Evolutionary conservation across 2,797 vertebrate species (phyloP), one percentile per base, ranked within the genome.

Genomic region (Tadarida brasiliensis): DNA sequence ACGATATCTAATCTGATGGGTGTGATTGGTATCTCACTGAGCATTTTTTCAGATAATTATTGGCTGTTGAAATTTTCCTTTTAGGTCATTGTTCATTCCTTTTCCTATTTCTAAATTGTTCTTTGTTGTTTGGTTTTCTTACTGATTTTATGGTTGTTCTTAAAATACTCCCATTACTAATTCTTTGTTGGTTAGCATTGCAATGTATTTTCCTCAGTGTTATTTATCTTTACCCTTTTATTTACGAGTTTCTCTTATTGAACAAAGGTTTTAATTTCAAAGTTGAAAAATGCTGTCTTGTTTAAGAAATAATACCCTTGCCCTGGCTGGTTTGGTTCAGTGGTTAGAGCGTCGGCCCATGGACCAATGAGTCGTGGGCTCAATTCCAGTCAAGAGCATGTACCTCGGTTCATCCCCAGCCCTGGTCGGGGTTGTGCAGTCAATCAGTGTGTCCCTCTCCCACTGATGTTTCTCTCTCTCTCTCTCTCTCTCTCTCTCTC

Each of bases 261-360:
- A 4, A 67, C 8, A 80, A 68, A 94, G 33, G 26, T 90, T 93
- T 97, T 89, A 83, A 95, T 97, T 95, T 94, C 30, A 59, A 90
- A 88, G 15, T 92, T 70, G 59, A 80, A 22, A 74, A 80, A 74
- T 59, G 94, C 24, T 84, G 22, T 68, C 30, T 71, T 70, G 3
- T 84, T 91, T 73, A 73, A 91, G 70, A 91, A 96, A 73, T 65
- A 84, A 71, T 86, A 94, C 84, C 28, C 49, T 56, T 86, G 94
- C 84, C n/a, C 49, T 56, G 39, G 39, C 39, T 4, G 39, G 39
- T 44, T 44, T 44, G 5, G 39, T 7, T 44, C 39, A 44, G 39
- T 44, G 39, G 39, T 44, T 44, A 44, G 3, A 44, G 39, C 39
- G 7, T 44, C 39, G 3, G 39, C 39, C 39, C 39, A 44, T 44